Percentiles rank a stretch among this genome's conserved stretches.
phyloP scores from a whole-genome alignment of 2,888 invertebrate species.

The Apodemia zela region DNA sequence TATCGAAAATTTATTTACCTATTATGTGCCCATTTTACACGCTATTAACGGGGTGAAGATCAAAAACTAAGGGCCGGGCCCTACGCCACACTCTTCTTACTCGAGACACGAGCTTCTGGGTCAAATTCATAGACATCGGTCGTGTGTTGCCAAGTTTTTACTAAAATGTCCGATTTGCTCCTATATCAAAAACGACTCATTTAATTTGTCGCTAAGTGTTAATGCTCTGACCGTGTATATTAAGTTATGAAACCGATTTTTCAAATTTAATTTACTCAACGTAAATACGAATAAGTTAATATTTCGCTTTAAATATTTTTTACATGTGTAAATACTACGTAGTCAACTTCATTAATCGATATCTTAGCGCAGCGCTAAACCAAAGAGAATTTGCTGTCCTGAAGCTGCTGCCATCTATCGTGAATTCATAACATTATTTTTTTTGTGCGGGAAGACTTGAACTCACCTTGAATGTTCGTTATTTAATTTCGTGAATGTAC shows the following conservation, averaged over 20 bases:
- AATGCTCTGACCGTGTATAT: not conserved
- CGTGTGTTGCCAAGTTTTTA: constrained; percentile 59
- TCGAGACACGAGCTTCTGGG: constrained; percentile 79
- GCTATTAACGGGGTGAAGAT: constrained; percentile 67
- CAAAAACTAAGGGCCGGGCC: constrained; percentile 76
- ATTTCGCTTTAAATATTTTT: constrained; percentile 44
- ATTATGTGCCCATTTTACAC: constrained; percentile 80
- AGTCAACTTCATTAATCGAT: constrained; percentile 62
- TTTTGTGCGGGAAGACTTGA: constrained; percentile 17
- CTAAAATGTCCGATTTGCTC: not conserved
- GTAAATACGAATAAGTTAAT: not conserved
- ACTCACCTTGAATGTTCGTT: constrained; percentile 14
- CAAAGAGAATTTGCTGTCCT: constrained; percentile 49
- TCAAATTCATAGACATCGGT: constrained; percentile 77
- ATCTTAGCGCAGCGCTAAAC: constrained; percentile 70
- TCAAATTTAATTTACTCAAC: not conserved
- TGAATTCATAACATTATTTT: constrained; percentile 8
- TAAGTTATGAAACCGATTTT: not conserved
- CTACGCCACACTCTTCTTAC: constrained; percentile 74
- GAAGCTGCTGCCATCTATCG: constrained; percentile 56
- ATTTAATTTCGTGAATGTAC: not conserved
- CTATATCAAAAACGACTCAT: constrained; percentile 1
- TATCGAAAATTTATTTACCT: constrained; percentile 66
- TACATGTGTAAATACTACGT: constrained; percentile 54
- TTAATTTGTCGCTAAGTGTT: constrained; percentile 5